Evolutionary conservation across 2,797 vertebrate genomes (phyloP).

Genomic region (Peromyscus nudipes): DNA sequence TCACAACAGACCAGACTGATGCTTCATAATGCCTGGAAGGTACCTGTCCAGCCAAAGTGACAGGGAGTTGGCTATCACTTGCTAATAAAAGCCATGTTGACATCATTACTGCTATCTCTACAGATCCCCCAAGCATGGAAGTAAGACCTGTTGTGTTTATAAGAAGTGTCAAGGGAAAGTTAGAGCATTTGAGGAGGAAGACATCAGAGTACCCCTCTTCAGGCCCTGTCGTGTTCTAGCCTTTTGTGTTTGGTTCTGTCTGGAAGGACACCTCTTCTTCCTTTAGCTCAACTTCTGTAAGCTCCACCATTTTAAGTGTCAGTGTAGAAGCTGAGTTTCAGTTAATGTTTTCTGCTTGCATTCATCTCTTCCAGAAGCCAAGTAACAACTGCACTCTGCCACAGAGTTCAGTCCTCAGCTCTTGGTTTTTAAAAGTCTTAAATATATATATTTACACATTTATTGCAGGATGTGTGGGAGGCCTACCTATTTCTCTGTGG

Average conservation of each 20-base stretch:
- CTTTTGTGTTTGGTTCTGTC: not conserved
- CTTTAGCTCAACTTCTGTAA: not conserved
- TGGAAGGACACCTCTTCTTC: not conserved
- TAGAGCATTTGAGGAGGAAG: not conserved
- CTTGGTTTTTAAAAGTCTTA: not conserved
- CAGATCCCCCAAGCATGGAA: not conserved
- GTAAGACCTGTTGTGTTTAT: not conserved
- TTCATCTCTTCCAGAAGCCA: not conserved
- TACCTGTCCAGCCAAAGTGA: not conserved
- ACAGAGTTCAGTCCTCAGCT: not conserved
- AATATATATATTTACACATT: no score
- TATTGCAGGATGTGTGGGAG: no score
- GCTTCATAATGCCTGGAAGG: not conserved
- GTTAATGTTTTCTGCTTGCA: not conserved
- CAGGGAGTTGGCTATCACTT: not conserved
- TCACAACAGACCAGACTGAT: not conserved
- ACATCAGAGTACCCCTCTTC: not conserved
- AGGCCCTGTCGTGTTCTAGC: not conserved
- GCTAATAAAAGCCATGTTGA: not conserved
- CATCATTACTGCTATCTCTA: not conserved
- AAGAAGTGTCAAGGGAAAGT: not conserved
- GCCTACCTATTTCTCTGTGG: no score
- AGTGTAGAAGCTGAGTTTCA: not conserved
- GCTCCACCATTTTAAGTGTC: not conserved
- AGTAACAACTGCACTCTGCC: not conserved